Evolutionary conservation across 2,113 vertebrate species (phyloP), one percentile per base, ranked within the genome.

Genomic region (Casuarius casuarius): DNA sequence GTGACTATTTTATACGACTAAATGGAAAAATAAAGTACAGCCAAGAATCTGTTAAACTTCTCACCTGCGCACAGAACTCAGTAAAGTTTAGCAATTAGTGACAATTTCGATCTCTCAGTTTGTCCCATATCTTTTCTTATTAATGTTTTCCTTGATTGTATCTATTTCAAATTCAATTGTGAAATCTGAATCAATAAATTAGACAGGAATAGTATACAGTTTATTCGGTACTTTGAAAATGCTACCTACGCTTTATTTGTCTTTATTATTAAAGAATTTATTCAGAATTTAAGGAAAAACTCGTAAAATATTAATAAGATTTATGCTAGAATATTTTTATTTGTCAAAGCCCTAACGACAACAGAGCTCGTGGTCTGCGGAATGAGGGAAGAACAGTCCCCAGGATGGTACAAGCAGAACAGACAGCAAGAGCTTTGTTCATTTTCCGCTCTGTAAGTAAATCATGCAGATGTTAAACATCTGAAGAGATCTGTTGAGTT

Each of bases 371-470:
- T 44, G 56, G 35, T 2, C 3, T 0, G 25, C 38, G 21, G 79
- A 40, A 14, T 7, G 17, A 46, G 46, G 78, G 17, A 52, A 61
- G 78, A 33, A 59, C 15, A 23, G 44, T 2, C 3, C 1, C 7
- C 31, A 0, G 0, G 12, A 31, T 1, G 10, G 18, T 5, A 12
- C 0, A 1, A 9, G 7, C 31, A 44, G 56, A 33, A 42, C 40
- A n/a, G 29, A 7, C 9, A 38, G 42, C 44, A 1, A 7, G 35
- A 21, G 65, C 11, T 40, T 48, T 33, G 19, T 12, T 4, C 28
- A 3, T 25, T 29, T 51, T 20, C 46, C 18, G 33, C 35, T 3
- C 9, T 61, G 22, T 8, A 28, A 54, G n/a, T 66, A 58, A 72
- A 81, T 46, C 12, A 4, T 17, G 40, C 16, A 8, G 82, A 74